Evolutionary conservation across 2,888 invertebrate genomes (phyloP).

Genomic region (Pilophorus perplexus): DNA sequence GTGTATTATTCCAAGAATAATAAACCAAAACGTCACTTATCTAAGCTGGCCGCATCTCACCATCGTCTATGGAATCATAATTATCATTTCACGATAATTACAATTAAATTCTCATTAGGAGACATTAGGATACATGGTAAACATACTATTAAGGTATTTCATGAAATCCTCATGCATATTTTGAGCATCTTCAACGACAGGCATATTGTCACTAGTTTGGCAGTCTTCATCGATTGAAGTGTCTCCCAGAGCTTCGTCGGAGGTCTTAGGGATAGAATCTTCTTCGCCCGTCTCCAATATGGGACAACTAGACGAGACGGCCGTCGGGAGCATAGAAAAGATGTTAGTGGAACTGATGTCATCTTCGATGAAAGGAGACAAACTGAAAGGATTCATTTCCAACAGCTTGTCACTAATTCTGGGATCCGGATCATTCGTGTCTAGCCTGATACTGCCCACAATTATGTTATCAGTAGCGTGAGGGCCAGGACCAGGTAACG

Average conservation of each 20-base stretch:
- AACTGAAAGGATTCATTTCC: not conserved
- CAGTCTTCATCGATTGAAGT: not conserved
- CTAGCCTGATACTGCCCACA: too few species aligned
- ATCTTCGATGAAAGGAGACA: not conserved
- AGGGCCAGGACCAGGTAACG: too few species aligned
- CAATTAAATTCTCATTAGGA: too few species aligned
- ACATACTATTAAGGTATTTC: constrained; percentile 41
- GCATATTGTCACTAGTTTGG: not conserved
- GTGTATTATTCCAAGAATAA: too few species aligned
- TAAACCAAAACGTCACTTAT: too few species aligned
- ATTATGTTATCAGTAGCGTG: too few species aligned
- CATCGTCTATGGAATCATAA: too few species aligned
- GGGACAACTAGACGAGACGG: not conserved
- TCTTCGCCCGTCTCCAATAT: not conserved
- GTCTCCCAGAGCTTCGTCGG: not conserved
- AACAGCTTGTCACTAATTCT: too few species aligned
- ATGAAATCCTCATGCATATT: constrained; percentile 40
- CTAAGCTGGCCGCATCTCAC: too few species aligned
- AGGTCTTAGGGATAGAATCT: not conserved
- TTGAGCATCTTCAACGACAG: constrained; percentile 29
- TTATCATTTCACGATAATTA: too few species aligned
- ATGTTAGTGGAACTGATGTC: not conserved
- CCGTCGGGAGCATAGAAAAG: not conserved
- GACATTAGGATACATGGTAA: too few species aligned
- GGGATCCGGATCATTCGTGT: too few species aligned